Base-by-base conservation (phyloP, 2,888 invertebrate genomes). In the Steromphala cineraria region DNA sequence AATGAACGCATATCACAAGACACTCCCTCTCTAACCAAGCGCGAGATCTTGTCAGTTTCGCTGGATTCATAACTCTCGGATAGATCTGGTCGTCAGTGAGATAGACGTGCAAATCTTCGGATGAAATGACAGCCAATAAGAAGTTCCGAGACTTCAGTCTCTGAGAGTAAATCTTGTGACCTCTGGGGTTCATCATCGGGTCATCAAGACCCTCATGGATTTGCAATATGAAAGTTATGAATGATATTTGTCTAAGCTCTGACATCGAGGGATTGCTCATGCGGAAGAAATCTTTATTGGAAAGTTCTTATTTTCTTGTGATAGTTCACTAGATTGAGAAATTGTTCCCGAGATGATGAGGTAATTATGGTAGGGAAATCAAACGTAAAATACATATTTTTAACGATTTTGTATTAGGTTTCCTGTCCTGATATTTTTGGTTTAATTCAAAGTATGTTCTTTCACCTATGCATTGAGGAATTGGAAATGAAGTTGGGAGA, bases 1-100 rank as follows among this genome's bases (percentile, higher is more conserved):
- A 36, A 71, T 71, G 71, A 19, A 36, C 19, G 24, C 36, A 21
- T 15, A 71, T 71, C 40, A 40, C 31, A 31, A 71, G n/a, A 71
- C 71, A 71, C 71, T 71, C 71, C 28, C 28, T 10, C 8, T 19
- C 31, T 71, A 71, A 36, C 71, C 36, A 40, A 71, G 36, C 71
- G 40, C 71, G 36, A 36, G 36, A 71, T 71, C 19, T 40, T 71
- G 71, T 71, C 71, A 71, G 71, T 71, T 71, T 71, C 71, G 36
- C 31, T 71, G 31, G 28, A 36, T n/a, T 71, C 71, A 71, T 71
- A 71, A 36, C 36, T 31, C 31, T 36, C 4, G 10, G 71, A 71
- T 71, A 71, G 28, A 40, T 71, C 71, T 17, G 17, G 36, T 36
- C 36, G 40, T 31, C 36, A 36, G 31, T 17, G 71, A 19, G 36